phyloP scores from a whole-genome alignment of 2,797 vertebrate species.

The Hypotaenidia okinawae region DNA sequence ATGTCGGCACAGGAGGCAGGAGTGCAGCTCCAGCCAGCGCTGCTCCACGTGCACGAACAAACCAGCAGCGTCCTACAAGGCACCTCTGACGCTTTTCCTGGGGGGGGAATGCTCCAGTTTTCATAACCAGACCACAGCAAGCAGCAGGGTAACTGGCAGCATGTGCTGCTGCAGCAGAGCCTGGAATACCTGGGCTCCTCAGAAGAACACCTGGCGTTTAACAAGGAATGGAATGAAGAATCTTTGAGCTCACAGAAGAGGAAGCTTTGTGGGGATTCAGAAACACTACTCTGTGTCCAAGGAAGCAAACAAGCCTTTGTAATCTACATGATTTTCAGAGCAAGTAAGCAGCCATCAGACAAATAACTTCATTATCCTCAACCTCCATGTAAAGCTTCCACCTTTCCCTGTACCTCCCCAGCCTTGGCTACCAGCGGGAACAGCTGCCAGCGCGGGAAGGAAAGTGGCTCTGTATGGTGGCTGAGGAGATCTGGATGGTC shows the following conservation, averaged over 20 bases:
- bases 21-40: not conserved
- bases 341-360: not conserved
- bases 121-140: not conserved
- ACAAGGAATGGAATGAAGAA: not conserved
- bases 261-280: not conserved
- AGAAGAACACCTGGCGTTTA: not conserved
- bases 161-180: too few relatives aligned
- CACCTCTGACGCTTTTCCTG: not conserved
- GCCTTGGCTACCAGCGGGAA: not conserved
- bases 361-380: not conserved
- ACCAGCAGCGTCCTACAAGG: not conserved
- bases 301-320: not conserved
- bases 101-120: not conserved
- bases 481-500: not conserved
- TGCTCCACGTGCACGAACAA: not conserved
- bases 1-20: not conserved
- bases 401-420: not conserved
- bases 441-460: not conserved
- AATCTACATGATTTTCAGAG: not conserved
- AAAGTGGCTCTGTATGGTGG: fast-evolving
- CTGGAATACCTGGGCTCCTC: not conserved
- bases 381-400: not conserved
- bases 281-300: not conserved
- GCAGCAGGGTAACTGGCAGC: not conserved
- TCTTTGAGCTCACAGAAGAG: not conserved